Base-by-base conservation (phyloP, 2,888 invertebrate species). In the Hyposoter dolosus region DNA sequence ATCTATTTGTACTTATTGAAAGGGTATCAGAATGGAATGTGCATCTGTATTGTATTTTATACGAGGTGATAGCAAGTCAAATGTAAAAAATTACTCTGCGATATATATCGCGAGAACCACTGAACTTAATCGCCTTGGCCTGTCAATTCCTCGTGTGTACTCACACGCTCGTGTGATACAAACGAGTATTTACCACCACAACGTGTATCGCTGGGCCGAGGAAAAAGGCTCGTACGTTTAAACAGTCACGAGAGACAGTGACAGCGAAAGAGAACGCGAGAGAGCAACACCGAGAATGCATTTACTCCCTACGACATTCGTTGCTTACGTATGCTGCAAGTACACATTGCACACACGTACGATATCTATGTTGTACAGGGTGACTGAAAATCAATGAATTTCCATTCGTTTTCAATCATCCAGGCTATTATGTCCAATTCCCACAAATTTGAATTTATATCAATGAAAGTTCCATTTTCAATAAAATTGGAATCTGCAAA, bases 111-210 rank as follows among this genome's bases (percentile, higher is more conserved):
- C 86, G 89, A 89, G 88, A 85, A 88, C 88, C 89, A 85, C 89
- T 89, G 88, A 89, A 89, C 88, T 91, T 90, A 91, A 92, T 92
- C 92, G 88, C 91, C 89, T 91, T 90, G 91, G 90, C 90, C 91
- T 89, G 91, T 91, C 91, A 91, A 92, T 92, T 89, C 88, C 82
- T 78, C 83, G 79, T 43, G 71, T 84, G 63, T 85, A 63, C 76
- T 84, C 80, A 74, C 82, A 81, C 84, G 80, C 69, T 87, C 75
- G 77, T 80, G 77, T 35, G 75, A 84, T 69, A 78, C 79, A 85
- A 82, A 87, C 76, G 76, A 82, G 86, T 82, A 82, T 81, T 86
- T 86, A 81, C 81, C 88, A 88, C 88, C 87, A 83, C 88, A 77
- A 56, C 80, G 60, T 69, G 74, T 76, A 82, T 85, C 87, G 76